Evolutionary conservation across 2,797 vertebrate species (phyloP), one percentile per base, ranked within the genome.

Genomic region (Fistularia tabacaria): DNA sequence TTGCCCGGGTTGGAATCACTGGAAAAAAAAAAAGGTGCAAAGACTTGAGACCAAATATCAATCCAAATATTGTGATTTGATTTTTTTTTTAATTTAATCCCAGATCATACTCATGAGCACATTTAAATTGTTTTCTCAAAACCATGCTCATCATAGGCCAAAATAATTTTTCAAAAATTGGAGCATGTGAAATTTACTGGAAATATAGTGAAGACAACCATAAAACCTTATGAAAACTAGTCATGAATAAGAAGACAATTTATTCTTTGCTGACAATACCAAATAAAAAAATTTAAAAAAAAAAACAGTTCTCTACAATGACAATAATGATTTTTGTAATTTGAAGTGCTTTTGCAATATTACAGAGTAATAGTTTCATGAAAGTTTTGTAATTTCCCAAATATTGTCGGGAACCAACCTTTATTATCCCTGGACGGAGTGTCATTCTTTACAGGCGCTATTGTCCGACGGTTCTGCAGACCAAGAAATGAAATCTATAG

Each of bases 341-440:
- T 48, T 36, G 10, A 10, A 48, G 11, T 15, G 13, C 10, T 25
- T 2, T 25, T 25, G 25, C 25, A 25, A 25, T 25, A 25, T 25
- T 25, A 3, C 2, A 3, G 25, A 25, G 25, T 25, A 25, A 25
- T 25, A 2, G 25, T 25, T 25, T 25, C 2, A 25, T 25, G 2
- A 5, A 25, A 3, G 25, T 25, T 25, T 25, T 25, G 2, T 1
- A 45, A 13, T 7, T 45, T 13, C 10, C 1, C 43, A 49, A 67
- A 8, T 39, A 50, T 8, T 11, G 6, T 6, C 25, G 12, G 12
- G 64, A 68, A 74, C 81, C 86, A 90, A 98, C 97, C 96, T 96
- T 93, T 93, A 69, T 94, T 97, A 74, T 98, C 96, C 88, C 93
- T 95, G 79, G 91, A 88, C 57, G 95, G 92, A 54, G 80, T 82